These are phyloP conservation scores for Opisthograptis luteolata DNA, from an alignment of 2,888 invertebrate species.

Conservation along the genomic window DNA sequence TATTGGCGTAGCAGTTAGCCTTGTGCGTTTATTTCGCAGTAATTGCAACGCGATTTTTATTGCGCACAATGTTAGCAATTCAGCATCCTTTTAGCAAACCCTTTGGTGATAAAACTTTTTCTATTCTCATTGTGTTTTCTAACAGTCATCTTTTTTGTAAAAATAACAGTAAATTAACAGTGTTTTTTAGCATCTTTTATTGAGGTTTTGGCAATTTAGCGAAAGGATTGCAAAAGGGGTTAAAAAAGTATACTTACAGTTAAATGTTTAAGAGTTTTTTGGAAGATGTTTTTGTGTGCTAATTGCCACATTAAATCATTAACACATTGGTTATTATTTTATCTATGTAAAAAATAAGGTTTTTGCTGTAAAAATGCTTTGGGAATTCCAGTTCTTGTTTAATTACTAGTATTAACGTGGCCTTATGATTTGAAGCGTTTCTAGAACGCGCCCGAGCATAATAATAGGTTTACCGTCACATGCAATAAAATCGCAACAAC, in stretches of 20 bases:
- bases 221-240: conserved; percentile 67
- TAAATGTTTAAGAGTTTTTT: conserved; percentile 22
- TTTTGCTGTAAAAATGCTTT: background rate
- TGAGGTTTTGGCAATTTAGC: conserved; percentile 58
- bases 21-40: conserved; percentile 53
- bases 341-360: background rate
- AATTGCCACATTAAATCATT: conserved; percentile 7
- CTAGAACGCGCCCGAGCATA: too few relatives aligned
- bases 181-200: conserved; percentile 50
- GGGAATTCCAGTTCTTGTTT: background rate
- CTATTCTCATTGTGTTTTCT: conserved; percentile 48
- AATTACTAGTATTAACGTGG: too few relatives aligned
- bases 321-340: background rate
- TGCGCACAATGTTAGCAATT: conserved; percentile 49
- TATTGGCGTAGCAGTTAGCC: conserved; percentile 31
- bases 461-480: too few relatives aligned
- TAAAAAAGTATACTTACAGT: conserved; percentile 37
- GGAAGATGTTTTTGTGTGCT: conserved; percentile 4
- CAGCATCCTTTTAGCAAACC: conserved; percentile 57
- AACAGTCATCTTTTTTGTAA: conserved; percentile 22
- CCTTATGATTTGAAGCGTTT: too few relatives aligned
- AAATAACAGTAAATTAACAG: conserved; percentile 29
- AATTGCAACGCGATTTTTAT: conserved; percentile 63
- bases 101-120: conserved; percentile 55
- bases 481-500: too few relatives aligned